A percentile compares a stretch with the other conserved stretches of the same genome.
These are phyloP conservation scores for Anhinga rufa DNA, from an alignment of 2,113 vertebrate genomes.

Conservation along the genomic window DNA sequence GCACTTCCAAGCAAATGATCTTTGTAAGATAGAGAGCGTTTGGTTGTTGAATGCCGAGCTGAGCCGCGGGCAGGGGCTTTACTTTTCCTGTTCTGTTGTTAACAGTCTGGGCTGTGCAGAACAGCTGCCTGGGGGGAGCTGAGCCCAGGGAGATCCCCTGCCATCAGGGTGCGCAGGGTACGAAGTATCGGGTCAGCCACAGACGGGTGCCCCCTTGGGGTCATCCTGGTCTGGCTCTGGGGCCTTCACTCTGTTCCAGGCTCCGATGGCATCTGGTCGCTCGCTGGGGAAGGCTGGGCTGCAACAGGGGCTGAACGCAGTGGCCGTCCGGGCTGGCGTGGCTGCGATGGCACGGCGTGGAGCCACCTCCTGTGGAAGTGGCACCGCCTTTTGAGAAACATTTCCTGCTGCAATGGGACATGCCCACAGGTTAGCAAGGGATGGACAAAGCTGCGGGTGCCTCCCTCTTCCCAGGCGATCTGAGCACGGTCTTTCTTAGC, in stretches of 20 bases:
- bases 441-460: background rate
- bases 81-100: background rate
- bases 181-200: background rate
- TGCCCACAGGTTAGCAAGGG: background rate
- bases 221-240: background rate
- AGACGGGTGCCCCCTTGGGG: accelerated
- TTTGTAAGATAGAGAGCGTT: background rate
- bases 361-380: background rate
- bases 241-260: too few relatives aligned
- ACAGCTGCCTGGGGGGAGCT: background rate
- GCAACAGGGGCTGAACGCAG: background rate
- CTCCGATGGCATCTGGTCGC: background rate
- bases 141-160: background rate
- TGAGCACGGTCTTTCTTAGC: background rate
- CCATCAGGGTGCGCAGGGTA: background rate
- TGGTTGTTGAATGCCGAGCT: background rate
- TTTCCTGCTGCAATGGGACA: background rate
- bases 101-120: background rate
- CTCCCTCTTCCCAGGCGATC: background rate
- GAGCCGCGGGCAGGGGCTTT: background rate
- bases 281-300: background rate
- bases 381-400: background rate
- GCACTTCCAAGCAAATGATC: background rate
- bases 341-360: background rate
- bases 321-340: accelerated